Evolutionary conservation across 2,113 vertebrate genomes (phyloP).

Genomic region (Bos taurus): ARS-UCD2.0 NC_037334.1:103936501-103937000

Average conservation of each 20-base stretch:
- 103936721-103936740: neutral
- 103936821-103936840: neutral
- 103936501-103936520: neutral
- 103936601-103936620: neutral
- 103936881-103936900: neutral
- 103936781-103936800: neutral
- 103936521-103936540: neutral
- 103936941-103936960: neutral
- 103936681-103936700: neutral
- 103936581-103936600: neutral
- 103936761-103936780: accelerated
- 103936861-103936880: neutral
- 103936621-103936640: neutral
- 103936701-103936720: neutral
- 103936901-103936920: neutral
- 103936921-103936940: neutral
- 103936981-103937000: neutral
- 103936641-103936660: neutral
- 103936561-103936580: neutral
- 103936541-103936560: neutral
- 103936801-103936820: neutral
- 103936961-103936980: neutral
- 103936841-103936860: neutral
- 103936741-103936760: neutral
- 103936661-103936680: neutral